Base-by-base conservation (phyloP, 2,888 invertebrate genomes). In the Exephanes ischioxanthus region DNA sequence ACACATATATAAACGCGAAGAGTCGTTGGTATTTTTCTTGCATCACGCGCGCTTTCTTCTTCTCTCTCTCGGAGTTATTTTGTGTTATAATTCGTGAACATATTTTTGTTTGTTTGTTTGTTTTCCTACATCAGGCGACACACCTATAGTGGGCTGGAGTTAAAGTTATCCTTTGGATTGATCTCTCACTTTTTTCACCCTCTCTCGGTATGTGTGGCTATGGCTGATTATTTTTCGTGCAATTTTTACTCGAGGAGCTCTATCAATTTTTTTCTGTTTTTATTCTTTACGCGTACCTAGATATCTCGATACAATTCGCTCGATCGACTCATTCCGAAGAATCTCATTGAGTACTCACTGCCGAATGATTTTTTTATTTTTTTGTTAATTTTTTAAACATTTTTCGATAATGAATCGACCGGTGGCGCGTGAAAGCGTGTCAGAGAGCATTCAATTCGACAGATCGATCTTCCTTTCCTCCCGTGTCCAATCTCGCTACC, bases 1-100 rank as follows among this genome's bases (percentile, higher is more conserved):
- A 90, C 61, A 83, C 87, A 87, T 90, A 89, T 91, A 90, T 89
- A 91, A 91, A 91, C 90, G 89, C 88, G 88, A 86, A 91, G 89
- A 82, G 82, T 82, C 82, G 89, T 87, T 89, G 87, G 51, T 87
- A 76, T 81, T 75, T 75, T 63, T 87, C 16, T 61, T 86, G 63
- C 61, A 83, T 71, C 41, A 53, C 48, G 61, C 71, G 19, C 37
- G 63, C 61, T 78, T 55, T 22, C 5, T 26, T 45, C 19, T 45
- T 63, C 7, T 66, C 19, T 86, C 80, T 72, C 86, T 86, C 67
- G 48, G 85, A 86, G 63, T 86, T 71, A 83, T 73, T 82, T 82
- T 68, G 66, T 81, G 83, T 66, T 83, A 89, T 72, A 30, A 63
- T 63, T 63, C 61, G 76, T 83, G 80, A 85, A 83, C 75, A 73